Evolutionary conservation across 1,140 invertebrate species (phyloP).

Genomic region (Argopecten irradians): DNA sequence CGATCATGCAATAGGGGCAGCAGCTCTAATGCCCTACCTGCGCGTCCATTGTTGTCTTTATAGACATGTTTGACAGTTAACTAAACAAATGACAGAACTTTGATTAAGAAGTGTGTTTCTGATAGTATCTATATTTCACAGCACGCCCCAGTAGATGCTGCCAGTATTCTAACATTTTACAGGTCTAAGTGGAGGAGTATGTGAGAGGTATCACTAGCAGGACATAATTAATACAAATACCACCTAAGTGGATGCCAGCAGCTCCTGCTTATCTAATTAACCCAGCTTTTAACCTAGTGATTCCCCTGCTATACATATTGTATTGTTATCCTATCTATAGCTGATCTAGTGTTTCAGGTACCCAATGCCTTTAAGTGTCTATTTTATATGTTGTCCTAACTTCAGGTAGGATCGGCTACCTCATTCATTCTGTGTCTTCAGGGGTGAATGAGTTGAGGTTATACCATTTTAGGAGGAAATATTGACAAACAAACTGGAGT

Average conservation of each 20-base stretch:
- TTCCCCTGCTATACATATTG: neutral
- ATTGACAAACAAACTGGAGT: too few species aligned
- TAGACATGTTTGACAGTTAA: too few species aligned
- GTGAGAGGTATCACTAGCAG: neutral
- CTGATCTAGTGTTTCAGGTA: neutral
- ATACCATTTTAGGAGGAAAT: too few species aligned
- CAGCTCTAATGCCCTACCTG: too few species aligned
- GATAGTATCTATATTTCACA: too few species aligned
- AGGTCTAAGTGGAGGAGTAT: neutral
- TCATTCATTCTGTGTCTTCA: too few species aligned
- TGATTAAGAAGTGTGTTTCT: too few species aligned
- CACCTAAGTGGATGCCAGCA: conserved; percentile 14
- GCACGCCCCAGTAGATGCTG: neutral
- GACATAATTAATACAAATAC: conserved; percentile 19
- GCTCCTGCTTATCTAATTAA: neutral
- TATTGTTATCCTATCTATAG: neutral
- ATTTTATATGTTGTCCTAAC: neutral
- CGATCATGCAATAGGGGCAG: too few species aligned
- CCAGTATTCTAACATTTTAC: conserved; percentile 2
- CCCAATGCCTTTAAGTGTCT: neutral
- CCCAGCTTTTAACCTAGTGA: conserved; percentile 1
- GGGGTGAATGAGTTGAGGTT: too few species aligned
- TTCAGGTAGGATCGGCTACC: too few species aligned
- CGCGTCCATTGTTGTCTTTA: too few species aligned
- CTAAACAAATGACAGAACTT: too few species aligned